Evolutionary conservation across 2,797 vertebrate genomes (phyloP).

Genomic region (Alauda arvensis): DNA sequence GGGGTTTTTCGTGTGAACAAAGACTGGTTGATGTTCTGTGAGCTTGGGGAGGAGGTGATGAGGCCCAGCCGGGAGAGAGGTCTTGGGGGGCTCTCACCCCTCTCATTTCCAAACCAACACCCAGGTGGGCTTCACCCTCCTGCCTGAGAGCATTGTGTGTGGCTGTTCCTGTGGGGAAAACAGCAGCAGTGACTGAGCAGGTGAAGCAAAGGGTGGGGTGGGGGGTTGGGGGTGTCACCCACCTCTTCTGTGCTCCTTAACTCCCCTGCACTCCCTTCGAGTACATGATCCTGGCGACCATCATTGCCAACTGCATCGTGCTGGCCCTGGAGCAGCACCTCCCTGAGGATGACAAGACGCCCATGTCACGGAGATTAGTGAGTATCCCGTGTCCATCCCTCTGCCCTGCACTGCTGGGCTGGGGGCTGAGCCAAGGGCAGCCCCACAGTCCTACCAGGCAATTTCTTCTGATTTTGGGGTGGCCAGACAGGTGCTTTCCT

Average conservation of each 20-base stretch:
- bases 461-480: not conserved
- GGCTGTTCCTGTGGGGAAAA: accelerated
- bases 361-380: conserved; percentile 96
- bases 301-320: conserved; percentile 97
- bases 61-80: not conserved
- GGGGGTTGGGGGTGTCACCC: not conserved
- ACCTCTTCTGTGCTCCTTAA: conserved; percentile 77
- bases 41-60: not conserved
- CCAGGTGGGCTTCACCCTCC: not conserved
- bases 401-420: accelerated
- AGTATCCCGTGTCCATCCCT: not conserved
- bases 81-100: not conserved
- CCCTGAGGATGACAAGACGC: conserved; percentile 96
- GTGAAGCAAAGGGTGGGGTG: not conserved
- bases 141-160: accelerated
- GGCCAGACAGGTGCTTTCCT: not conserved
- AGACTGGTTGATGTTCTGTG: not conserved
- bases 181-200: accelerated
- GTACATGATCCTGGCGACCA: conserved; percentile 97
- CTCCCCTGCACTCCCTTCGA: conserved; percentile 88
- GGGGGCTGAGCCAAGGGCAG: not conserved
- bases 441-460: not conserved
- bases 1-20: not conserved
- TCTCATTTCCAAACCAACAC: not conserved
- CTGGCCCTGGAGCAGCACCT: conserved; percentile 95